Conservation (phyloP, 2,113 vertebrate species). For the Oriolus oriolus region DNA sequence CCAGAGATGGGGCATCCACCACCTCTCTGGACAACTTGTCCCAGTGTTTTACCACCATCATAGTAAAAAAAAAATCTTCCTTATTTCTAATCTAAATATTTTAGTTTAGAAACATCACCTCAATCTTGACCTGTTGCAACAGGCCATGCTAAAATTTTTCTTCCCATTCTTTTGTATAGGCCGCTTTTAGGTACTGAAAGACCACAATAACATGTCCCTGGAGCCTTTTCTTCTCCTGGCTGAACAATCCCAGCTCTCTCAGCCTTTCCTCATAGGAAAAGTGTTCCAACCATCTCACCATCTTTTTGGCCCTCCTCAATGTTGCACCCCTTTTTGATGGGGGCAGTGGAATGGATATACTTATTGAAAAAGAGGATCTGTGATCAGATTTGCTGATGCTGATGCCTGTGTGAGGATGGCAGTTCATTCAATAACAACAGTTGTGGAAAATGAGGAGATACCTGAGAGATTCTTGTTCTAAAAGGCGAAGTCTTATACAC, state of each 20-base stretch:
- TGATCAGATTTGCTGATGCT: background rate
- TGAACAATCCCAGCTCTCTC: background rate
- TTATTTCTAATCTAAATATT: background rate
- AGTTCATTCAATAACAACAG: background rate
- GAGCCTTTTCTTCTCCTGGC: background rate
- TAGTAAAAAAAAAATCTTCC: background rate
- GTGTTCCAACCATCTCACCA: accelerated
- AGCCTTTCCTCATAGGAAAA: background rate
- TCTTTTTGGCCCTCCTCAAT: background rate
- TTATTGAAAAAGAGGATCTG: background rate
- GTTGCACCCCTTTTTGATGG: background rate
- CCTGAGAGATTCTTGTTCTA: background rate
- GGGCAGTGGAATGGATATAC: background rate
- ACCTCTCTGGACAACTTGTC: background rate
- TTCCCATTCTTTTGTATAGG: background rate
- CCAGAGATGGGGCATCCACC: background rate
- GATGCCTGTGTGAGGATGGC: background rate
- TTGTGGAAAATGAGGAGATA: background rate
- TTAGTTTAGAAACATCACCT: background rate
- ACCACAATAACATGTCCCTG: background rate
- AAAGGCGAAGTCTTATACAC: background rate
- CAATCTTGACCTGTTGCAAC: accelerated
- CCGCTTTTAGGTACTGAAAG: background rate
- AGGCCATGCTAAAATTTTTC: background rate
- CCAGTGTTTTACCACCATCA: background rate